Percentiles rank a stretch among this genome's conserved stretches.
phyloP scores from a whole-genome alignment of 2,797 vertebrate species.

The Parotocinclus haroldoi region DNA sequence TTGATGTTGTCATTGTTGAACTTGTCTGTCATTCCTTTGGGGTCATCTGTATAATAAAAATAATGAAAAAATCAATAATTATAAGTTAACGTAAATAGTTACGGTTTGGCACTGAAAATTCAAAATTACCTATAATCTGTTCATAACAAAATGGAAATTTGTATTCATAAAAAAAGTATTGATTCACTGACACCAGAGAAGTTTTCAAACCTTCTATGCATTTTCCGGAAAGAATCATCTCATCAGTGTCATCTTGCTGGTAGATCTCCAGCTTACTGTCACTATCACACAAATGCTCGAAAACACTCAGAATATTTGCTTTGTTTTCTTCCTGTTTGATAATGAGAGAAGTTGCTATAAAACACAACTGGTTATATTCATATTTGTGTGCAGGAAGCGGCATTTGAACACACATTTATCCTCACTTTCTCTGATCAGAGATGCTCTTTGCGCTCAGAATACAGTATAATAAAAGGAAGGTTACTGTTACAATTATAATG shows the following conservation, averaged over 20 bases:
- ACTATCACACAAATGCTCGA: conserved; percentile 63
- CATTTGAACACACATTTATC: background rate
- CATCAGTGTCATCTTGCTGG: conserved; percentile 62
- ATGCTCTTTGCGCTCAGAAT: no score
- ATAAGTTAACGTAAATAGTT: no score
- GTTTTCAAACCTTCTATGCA: conserved; percentile 65
- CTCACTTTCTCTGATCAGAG: conserved; percentile 1
- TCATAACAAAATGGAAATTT: no score
- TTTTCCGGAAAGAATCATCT: conserved; percentile 66
- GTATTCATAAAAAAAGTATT: no score
- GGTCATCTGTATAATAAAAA: conserved; percentile 60
- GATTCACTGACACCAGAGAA: no score
- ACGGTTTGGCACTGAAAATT: no score
- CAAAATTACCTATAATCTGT: no score
- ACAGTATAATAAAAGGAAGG: no score
- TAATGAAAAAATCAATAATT: background rate
- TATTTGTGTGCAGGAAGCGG: background rate
- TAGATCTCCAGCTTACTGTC: conserved; percentile 70
- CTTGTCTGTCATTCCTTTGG: conserved; percentile 64
- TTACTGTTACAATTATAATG: no score
- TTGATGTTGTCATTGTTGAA: conserved; percentile 77
- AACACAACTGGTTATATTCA: background rate
- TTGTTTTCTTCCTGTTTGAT: conserved; percentile 61
- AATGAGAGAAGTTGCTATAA: conserved; percentile 1
- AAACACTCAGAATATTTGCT: conserved; percentile 59